phyloP scores from a whole-genome alignment of 2,797 vertebrate species.

The Odontamblyopus lacepedii region DNA sequence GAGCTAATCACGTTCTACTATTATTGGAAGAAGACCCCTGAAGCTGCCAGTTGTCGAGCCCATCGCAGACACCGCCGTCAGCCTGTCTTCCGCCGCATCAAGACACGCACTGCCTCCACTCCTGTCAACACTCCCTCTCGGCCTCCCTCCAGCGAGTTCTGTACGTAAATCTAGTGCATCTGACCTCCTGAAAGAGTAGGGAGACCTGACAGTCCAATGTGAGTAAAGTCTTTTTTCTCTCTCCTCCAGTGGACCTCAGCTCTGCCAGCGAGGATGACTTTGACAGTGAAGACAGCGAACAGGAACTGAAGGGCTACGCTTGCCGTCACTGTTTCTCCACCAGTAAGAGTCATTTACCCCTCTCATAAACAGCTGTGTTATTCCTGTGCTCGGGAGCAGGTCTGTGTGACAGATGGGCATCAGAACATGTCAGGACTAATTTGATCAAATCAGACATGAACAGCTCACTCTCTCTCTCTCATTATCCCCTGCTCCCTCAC shows the following conservation, averaged over 20 bases:
- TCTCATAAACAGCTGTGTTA: conserved; percentile 34
- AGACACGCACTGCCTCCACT: conserved; percentile 96
- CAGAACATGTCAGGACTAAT: conserved; percentile 74
- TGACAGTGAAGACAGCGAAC: conserved; percentile 98
- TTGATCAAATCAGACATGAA: conserved; percentile 76
- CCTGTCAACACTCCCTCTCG: conserved; percentile 96
- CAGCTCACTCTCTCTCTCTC: conserved; percentile 66
- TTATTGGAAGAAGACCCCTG: conserved; percentile 99
- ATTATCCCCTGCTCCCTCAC: conserved; percentile 70
- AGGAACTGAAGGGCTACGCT: conserved; percentile 99
- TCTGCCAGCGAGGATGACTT: conserved; percentile 99
- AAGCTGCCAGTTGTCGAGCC: conserved; percentile 95
- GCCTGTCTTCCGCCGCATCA: conserved; percentile 97
- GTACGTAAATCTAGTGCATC: conserved; percentile 83
- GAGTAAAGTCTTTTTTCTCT: conserved; percentile 25
- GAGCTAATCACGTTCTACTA: conserved; percentile 99
- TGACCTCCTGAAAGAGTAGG: not conserved
- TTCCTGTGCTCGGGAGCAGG: conserved; percentile 50
- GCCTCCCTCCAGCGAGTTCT: conserved; percentile 97
- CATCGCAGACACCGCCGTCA: conserved; percentile 96
- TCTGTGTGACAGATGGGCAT: conserved; percentile 77
- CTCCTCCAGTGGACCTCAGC: conserved; percentile 92
- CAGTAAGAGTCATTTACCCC: conserved; percentile 79
- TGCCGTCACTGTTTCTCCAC: conserved; percentile 99
- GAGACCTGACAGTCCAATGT: not conserved